A percentile compares a stretch with the other conserved stretches of the same genome.
Evolutionary conservation across 1,140 invertebrate species (phyloP).

Genomic region (Globodera rostochiensis): DNA sequence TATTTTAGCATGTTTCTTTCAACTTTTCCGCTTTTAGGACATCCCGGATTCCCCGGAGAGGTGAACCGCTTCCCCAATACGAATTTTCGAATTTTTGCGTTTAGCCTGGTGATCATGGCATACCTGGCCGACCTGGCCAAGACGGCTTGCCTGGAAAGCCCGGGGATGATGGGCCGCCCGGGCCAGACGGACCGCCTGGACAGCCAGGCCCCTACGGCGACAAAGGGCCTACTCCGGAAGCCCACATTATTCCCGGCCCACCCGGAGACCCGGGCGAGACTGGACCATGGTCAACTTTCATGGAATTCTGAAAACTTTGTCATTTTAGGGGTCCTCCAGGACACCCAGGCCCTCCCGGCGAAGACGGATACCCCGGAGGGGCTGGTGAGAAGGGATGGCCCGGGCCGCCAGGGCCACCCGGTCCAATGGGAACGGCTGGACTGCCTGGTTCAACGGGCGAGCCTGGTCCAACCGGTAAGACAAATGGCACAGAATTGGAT

Average conservation of each 20-base stretch:
- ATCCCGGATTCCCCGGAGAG: slow-evolving; percentile 57
- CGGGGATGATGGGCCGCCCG: slow-evolving; percentile 48
- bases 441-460: slow-evolving; percentile 55
- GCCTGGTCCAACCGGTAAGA: slow-evolving; percentile 54
- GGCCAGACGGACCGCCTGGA: slow-evolving; percentile 43
- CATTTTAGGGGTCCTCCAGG: slow-evolving; percentile 54
- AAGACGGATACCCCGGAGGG: slow-evolving; percentile 53
- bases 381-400: slow-evolving; percentile 63
- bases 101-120: slow-evolving; percentile 55
- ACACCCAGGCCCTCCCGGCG: slow-evolving; percentile 52
- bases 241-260: slow-evolving; percentile 63
- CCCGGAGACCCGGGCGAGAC: slow-evolving; percentile 61
- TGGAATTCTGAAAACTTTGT: neutral
- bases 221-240: slow-evolving; percentile 62
- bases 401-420: slow-evolving; percentile 59
- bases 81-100: neutral
- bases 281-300: slow-evolving; percentile 51
- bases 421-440: slow-evolving; percentile 54
- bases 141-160: slow-evolving; percentile 44
- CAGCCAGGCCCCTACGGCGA: slow-evolving; percentile 54
- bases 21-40: slow-evolving; percentile 1
- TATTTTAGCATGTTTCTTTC: neutral
- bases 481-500: neutral
- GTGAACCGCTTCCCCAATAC: neutral
- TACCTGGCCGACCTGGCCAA: slow-evolving; percentile 45